These are phyloP conservation scores for Hyles euphorbiae DNA, from an alignment of 1,140 invertebrate species.

Conservation along the genomic window DNA sequence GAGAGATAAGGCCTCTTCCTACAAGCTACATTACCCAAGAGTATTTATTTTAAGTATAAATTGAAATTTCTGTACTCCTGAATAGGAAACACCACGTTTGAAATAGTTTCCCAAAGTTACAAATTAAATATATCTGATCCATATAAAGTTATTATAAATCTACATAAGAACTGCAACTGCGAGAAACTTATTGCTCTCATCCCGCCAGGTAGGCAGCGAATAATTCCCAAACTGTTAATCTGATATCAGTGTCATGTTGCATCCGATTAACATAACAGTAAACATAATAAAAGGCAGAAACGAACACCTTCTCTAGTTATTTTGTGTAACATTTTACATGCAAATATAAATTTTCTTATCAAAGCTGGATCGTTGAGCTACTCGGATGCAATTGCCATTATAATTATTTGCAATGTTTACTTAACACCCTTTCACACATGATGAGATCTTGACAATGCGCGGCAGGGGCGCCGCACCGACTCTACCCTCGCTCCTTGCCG, in stretches of 20 bases:
- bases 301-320: constrained; percentile 44
- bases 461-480: constrained; percentile 36
- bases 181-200: background rate
- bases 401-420: constrained; percentile 77
- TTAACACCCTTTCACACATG: constrained; percentile 76
- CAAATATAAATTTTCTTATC: constrained; percentile 64
- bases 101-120: too few relatives aligned
- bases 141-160: too few relatives aligned
- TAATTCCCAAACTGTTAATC: constrained; percentile 60
- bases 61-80: too few relatives aligned
- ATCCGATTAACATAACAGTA: constrained; percentile 64
- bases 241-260: constrained; percentile 72
- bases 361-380: constrained; percentile 44
- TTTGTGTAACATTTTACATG: constrained; percentile 53
- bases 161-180: too few relatives aligned
- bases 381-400: constrained; percentile 67
- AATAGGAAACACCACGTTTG: too few relatives aligned
- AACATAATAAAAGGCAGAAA: constrained; percentile 47
- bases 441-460: constrained; percentile 64
- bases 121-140: too few relatives aligned
- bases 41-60: too few relatives aligned
- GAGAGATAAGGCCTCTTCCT: too few relatives aligned
- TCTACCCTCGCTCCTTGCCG: constrained; percentile 28
- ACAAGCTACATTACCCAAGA: too few relatives aligned
- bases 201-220: constrained; percentile 23